Conservation (phyloP, 2,888 invertebrate species). For the Dione juno region DNA sequence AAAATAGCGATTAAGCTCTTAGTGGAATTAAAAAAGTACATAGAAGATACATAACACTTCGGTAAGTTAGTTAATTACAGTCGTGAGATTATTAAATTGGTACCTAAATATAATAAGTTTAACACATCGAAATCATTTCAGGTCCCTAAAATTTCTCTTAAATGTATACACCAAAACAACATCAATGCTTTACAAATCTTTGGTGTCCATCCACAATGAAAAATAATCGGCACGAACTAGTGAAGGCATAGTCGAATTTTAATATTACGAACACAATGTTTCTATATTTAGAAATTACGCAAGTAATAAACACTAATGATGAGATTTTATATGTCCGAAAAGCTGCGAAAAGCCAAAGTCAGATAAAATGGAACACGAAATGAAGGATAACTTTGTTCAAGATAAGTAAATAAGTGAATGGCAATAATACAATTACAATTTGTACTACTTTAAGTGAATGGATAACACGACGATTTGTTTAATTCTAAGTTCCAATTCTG, state of each 20-base stretch:
- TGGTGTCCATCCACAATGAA: conserved; percentile 81
- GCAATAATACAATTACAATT: conserved; percentile 20
- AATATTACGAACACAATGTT: conserved; percentile 80
- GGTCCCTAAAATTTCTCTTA: conserved; percentile 83
- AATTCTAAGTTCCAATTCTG: conserved; percentile 76
- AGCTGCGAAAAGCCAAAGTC: conserved; percentile 77
- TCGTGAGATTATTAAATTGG: conserved; percentile 81
- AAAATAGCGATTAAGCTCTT: conserved; percentile 63
- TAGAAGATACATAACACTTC: conserved; percentile 52
- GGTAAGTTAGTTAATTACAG: conserved; percentile 65
- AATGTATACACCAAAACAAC: conserved; percentile 80
- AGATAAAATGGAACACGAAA: conserved; percentile 54
- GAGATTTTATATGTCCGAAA: conserved; percentile 80
- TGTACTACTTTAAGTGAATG: conserved; percentile 45
- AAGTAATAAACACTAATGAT: conserved; percentile 75
- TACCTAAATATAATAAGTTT: conserved; percentile 77
- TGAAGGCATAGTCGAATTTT: conserved; percentile 65
- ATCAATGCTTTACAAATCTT: conserved; percentile 80
- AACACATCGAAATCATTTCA: conserved; percentile 80
- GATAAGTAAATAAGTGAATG: conserved; percentile 18
- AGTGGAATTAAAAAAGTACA: conserved; percentile 68
- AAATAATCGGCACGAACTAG: conserved; percentile 73
- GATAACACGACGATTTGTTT: conserved; percentile 52
- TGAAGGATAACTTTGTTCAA: conserved; percentile 1
- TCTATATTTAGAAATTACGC: conserved; percentile 67